Percentiles rank a stretch among this genome's conserved stretches.
phyloP scores from a whole-genome alignment of 2,113 vertebrate species.

The Eidolon helvum region DNA sequence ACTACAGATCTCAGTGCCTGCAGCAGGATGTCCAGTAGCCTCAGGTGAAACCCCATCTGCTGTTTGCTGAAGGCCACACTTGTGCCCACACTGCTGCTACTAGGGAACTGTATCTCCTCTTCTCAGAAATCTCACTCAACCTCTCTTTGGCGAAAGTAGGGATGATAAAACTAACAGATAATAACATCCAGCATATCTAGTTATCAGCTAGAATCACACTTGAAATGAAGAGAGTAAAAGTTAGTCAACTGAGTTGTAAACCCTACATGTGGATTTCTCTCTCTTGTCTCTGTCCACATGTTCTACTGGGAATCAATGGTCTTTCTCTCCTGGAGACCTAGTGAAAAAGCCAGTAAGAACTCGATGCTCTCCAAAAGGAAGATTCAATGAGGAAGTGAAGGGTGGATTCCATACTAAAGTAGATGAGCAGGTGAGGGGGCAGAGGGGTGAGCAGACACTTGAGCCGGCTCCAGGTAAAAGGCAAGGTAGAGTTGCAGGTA shows the following conservation, averaged over 20 bases:
- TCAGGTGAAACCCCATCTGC: not conserved
- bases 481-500: not conserved
- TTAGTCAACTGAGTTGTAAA: not conserved
- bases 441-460: not conserved
- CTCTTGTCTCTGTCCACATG: not conserved
- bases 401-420: too few relatives aligned
- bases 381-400: not conserved
- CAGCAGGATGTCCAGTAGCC: not conserved
- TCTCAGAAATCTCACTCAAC: not conserved
- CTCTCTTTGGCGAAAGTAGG: not conserved
- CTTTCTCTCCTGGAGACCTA: not conserved
- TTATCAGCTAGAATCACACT: not conserved
- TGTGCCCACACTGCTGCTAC: not conserved
- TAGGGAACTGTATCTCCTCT: not conserved
- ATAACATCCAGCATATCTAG: not conserved
- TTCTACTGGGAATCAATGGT: not conserved
- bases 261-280: not conserved
- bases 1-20: not conserved
- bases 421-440: not conserved
- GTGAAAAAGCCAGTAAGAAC: not conserved
- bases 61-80: not conserved
- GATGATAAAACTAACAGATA: not conserved
- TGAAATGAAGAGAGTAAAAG: not conserved
- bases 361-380: accelerated
- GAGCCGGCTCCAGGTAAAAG: not conserved